phyloP scores from a whole-genome alignment of 2,113 vertebrate genomes.

The Hucho hucho region DNA sequence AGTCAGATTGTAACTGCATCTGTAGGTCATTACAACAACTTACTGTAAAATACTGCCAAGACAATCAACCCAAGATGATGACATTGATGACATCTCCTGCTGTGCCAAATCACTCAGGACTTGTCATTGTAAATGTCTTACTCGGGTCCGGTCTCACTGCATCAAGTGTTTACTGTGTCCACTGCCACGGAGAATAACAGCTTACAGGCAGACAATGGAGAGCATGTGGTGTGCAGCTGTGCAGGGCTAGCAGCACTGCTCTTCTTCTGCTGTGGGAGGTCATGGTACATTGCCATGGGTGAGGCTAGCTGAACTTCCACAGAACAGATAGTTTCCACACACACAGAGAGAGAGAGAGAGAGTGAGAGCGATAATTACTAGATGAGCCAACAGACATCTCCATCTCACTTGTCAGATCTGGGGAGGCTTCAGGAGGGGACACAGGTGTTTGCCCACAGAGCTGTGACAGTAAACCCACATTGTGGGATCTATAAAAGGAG shows the following conservation, averaged over 20 bases:
- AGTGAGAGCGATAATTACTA: background rate
- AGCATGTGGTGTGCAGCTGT: slow-evolving; percentile 43
- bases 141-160: slow-evolving; percentile 9
- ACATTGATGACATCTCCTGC: background rate
- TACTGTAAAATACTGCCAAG: background rate
- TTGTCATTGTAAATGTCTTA: background rate
- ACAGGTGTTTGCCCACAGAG: slow-evolving; percentile 43
- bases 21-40: no score
- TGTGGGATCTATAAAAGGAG: background rate
- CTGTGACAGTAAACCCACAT: background rate
- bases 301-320: background rate
- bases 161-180: slow-evolving; percentile 32
- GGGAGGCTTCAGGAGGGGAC: slow-evolving; percentile 22
- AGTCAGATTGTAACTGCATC: no score
- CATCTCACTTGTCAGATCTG: slow-evolving; percentile 27
- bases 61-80: background rate
- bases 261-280: slow-evolving; percentile 31
- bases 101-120: background rate
- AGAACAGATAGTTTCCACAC: slow-evolving; percentile 1
- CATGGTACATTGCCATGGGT: slow-evolving; percentile 18
- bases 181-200: slow-evolving; percentile 21
- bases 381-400: slow-evolving; percentile 28
- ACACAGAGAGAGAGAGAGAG: no score
- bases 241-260: slow-evolving; percentile 6
- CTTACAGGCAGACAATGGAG: slow-evolving; percentile 19